Evolutionary conservation across 2,888 invertebrate species (phyloP).

Genomic region (Eilema depressum): DNA sequence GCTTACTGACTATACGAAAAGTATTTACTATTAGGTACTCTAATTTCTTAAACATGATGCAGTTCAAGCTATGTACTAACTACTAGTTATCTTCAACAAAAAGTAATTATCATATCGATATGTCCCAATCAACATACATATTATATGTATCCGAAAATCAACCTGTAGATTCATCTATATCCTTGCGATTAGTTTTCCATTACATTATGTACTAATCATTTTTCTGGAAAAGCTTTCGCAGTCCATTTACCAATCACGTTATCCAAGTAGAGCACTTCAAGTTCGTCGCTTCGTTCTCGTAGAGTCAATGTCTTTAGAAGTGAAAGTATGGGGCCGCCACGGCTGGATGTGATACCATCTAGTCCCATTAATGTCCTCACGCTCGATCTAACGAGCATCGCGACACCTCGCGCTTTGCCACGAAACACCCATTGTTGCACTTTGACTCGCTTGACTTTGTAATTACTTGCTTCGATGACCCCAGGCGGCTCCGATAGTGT

Average conservation of each 20-base stretch:
- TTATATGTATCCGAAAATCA: no score
- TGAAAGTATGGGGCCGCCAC: slow-evolving; percentile 72
- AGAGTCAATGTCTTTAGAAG: slow-evolving; percentile 65
- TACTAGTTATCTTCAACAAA: no score
- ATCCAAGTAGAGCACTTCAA: slow-evolving; percentile 23
- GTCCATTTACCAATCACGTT: not conserved
- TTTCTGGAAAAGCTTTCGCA: slow-evolving; percentile 1
- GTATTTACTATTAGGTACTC: no score
- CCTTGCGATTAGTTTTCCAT: not conserved
- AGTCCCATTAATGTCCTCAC: slow-evolving; percentile 77
- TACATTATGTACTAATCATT: not conserved
- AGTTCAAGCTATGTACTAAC: no score
- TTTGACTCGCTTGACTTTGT: slow-evolving; percentile 57
- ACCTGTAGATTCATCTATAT: no score
- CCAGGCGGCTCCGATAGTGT: slow-evolving; percentile 12
- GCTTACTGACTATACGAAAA: no score
- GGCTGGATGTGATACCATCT: slow-evolving; percentile 69
- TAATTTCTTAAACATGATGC: no score
- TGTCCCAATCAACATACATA: no score
- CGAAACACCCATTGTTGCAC: slow-evolving; percentile 57
- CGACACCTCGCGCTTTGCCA: slow-evolving; percentile 69
- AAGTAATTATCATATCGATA: no score
- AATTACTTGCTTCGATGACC: slow-evolving; percentile 57
- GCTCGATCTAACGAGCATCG: slow-evolving; percentile 72
- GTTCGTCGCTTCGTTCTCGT: slow-evolving; percentile 27